These are phyloP conservation scores for Embiotoca jacksoni DNA, from an alignment of 2,113 vertebrate genomes.

Conservation along the genomic window DNA sequence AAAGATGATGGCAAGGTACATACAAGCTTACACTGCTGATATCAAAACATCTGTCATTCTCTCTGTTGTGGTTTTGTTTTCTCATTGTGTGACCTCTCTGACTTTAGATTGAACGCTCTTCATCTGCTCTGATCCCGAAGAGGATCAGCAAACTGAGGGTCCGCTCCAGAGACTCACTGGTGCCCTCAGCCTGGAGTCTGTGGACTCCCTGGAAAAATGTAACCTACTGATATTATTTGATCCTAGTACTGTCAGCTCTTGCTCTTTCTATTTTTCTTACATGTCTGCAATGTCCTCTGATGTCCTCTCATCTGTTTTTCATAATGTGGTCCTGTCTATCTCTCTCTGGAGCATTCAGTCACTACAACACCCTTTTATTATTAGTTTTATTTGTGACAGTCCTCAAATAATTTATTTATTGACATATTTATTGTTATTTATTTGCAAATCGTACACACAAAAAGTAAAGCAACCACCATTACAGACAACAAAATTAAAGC, in stretches of 20 bases:
- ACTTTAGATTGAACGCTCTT: constrained; percentile 33
- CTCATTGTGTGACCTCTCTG: constrained; percentile 23
- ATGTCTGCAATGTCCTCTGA: constrained; percentile 18
- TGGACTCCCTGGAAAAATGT: constrained; percentile 85
- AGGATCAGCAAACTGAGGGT: constrained; percentile 73
- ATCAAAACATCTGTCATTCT: not conserved
- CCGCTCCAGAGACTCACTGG: constrained; percentile 80
- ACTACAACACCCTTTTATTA: constrained; percentile 12
- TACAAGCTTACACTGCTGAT: not conserved
- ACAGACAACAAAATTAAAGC: not conserved
- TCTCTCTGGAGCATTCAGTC: not conserved
- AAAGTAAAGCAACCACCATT: not conserved
- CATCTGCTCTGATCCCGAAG: constrained; percentile 49
- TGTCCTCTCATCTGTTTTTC: constrained; percentile 6
- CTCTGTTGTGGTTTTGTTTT: not conserved
- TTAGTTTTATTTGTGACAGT: constrained; percentile 15
- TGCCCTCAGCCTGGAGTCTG: constrained; percentile 79
- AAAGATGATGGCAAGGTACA: constrained; percentile 75
- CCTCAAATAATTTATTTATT: constrained; percentile 28
- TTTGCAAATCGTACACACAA: not conserved
- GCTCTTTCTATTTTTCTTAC: constrained; percentile 10
- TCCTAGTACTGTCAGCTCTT: constrained; percentile 20
- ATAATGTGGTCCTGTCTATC: constrained; percentile 4
- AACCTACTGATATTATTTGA: constrained; percentile 63
- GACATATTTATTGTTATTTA: constrained; percentile 27